Base-by-base conservation (phyloP, 1,140 invertebrate species). In the Musca domestica region DNA sequence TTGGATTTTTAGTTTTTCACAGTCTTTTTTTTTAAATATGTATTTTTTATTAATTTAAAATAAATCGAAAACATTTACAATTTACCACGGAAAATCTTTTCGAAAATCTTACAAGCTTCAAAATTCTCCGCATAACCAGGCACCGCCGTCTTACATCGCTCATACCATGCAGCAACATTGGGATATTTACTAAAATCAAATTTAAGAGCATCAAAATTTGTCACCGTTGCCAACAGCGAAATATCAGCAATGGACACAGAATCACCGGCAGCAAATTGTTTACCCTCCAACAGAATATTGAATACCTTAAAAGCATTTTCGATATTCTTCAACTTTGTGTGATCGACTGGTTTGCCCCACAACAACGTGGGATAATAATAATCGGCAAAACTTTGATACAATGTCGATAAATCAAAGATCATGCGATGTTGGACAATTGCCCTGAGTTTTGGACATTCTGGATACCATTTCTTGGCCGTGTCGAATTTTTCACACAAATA, bases 51-150 rank as follows among this genome's bases (percentile, higher is more conserved):
- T 46, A 2, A 1, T 46, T 51, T 51, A 5, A 7, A n/a, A 5
- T n/a, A n/a, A n/a, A n/a, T n/a, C n/a, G n/a, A n/a, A n/a, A 20
- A 17, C 15, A 52, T 5, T 22, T 22, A 52, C 51, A 52, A 23
- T 20, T 52, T 20, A 52, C 9, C 14, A 52, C 34, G 34, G 34
- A 41, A 41, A 41, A 41, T 41, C n/a, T 69, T 68, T 73, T 85
- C 86, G 79, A 86, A 86, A 19, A 82, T 82, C 10, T 82, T 49
- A 77, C 74, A 75, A 2, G 85, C 86, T 19, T 83, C 83, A 73
- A 83, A 87, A 74, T 93, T 92, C 48, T 88, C 85, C 74, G 91
- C 89, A 79, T 91, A 93, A 17, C 87, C 90, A 1, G 89, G 88
- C 5, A 88, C 86, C 1, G 86, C 85, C n/a, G 78, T 80, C 77